These are phyloP conservation scores for Trogon surrucura DNA, from an alignment of 2,113 vertebrate species.

Conservation along the genomic window DNA sequence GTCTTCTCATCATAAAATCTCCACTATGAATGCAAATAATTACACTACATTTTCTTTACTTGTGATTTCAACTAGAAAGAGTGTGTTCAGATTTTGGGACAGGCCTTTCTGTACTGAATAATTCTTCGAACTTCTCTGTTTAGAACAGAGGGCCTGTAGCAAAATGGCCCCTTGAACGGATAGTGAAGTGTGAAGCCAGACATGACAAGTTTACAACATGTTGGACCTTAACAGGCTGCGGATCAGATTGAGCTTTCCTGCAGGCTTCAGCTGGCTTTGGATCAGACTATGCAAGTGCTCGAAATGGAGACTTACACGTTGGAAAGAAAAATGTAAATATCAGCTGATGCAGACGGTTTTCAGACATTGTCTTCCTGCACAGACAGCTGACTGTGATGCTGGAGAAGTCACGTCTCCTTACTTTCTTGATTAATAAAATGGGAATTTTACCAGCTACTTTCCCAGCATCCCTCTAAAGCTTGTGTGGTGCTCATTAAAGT, in stretches of 20 bases:
- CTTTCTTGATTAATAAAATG: neutral
- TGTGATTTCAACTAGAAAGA: neutral
- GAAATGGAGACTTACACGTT: neutral
- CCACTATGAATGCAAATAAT: neutral
- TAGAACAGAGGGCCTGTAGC: neutral
- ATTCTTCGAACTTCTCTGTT: neutral
- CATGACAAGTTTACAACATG: neutral
- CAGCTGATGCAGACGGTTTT: neutral
- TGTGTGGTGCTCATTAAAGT: neutral
- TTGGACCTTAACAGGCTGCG: neutral
- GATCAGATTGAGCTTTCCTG: neutral
- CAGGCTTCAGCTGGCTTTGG: neutral
- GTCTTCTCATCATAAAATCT: neutral
- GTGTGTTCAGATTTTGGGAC: neutral
- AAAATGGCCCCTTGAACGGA: neutral
- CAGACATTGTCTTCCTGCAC: neutral
- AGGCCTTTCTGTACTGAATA: neutral
- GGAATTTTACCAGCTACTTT: neutral
- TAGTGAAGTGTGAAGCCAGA: neutral
- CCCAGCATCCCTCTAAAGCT: neutral
- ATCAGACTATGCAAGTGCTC: neutral
- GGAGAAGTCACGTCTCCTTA: neutral
- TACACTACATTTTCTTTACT: neutral
- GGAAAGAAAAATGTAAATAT: neutral
- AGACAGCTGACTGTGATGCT: neutral